phyloP scores from a whole-genome alignment of 2,888 invertebrate species.

The Portevinia maculata region DNA sequence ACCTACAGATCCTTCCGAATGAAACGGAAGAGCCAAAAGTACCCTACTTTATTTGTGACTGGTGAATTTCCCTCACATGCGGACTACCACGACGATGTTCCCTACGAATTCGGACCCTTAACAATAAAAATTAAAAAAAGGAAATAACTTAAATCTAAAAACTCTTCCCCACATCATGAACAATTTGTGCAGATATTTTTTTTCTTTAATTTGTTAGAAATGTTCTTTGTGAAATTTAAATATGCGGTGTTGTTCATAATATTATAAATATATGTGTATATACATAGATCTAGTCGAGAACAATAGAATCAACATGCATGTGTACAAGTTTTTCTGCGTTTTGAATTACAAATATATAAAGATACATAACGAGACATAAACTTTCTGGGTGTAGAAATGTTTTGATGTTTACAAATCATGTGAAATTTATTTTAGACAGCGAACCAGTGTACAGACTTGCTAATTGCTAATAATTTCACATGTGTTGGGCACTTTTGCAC shows the following conservation, averaged over 20 bases:
- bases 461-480: constrained; percentile 23
- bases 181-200: constrained; percentile 26
- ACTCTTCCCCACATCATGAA: background rate
- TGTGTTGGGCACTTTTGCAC: constrained; percentile 52
- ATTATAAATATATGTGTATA: no score
- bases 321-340: background rate
- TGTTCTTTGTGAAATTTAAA: constrained; percentile 20
- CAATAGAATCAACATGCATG: constrained; percentile 22
- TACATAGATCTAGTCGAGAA: constrained; percentile 1
- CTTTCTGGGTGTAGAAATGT: background rate
- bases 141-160: background rate
- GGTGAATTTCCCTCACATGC: background rate
- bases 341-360: constrained; percentile 15
- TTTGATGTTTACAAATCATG: constrained; percentile 29
- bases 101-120: constrained; percentile 30
- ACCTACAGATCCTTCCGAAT: constrained; percentile 39
- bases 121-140: constrained; percentile 8
- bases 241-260: no score
- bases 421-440: constrained; percentile 39
- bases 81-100: background rate
- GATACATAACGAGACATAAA: constrained; percentile 37
- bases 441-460: constrained; percentile 28
- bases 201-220: background rate
- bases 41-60: constrained; percentile 25
- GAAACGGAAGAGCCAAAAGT: constrained; percentile 27